phyloP scores from a whole-genome alignment of 2,797 vertebrate genomes.

The Enteromius viviparus region DNA sequence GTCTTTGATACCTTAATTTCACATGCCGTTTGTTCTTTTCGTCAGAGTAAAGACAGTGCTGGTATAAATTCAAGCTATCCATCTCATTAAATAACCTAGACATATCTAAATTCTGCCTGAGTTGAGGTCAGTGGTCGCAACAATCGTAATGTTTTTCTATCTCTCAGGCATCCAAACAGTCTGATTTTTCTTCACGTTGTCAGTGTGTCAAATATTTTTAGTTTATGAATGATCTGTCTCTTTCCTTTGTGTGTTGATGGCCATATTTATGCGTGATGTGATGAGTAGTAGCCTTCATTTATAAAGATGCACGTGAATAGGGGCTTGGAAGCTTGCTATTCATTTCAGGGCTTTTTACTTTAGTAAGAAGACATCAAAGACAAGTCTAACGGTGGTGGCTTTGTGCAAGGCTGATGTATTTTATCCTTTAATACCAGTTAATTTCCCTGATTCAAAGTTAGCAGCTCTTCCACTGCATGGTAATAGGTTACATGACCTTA shows the following conservation, averaged over 20 bases:
- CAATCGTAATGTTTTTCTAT: neutral
- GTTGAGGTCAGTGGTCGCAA: neutral
- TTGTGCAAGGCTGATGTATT: constrained; percentile 8
- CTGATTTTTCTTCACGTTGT: neutral
- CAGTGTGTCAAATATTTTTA: neutral
- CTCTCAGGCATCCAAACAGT: neutral
- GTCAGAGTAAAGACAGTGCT: neutral
- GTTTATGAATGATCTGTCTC: neutral
- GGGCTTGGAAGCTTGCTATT: neutral
- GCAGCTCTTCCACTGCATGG: neutral
- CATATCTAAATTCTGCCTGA: neutral
- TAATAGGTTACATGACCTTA: neutral
- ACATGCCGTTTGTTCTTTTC: constrained; percentile 26
- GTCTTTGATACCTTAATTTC: constrained; percentile 2
- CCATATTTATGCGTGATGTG: neutral
- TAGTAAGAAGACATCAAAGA: neutral
- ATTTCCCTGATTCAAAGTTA: constrained; percentile 15
- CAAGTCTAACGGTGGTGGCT: neutral
- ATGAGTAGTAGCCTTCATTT: neutral
- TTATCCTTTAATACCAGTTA: neutral
- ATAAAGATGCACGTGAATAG: neutral
- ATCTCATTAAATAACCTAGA: neutral
- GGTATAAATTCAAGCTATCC: constrained; percentile 1
- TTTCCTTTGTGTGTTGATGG: neutral
- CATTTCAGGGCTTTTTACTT: neutral